These are phyloP conservation scores for Ypsolopha sequella DNA, from an alignment of 2,888 invertebrate species.

Conservation along the genomic window DNA sequence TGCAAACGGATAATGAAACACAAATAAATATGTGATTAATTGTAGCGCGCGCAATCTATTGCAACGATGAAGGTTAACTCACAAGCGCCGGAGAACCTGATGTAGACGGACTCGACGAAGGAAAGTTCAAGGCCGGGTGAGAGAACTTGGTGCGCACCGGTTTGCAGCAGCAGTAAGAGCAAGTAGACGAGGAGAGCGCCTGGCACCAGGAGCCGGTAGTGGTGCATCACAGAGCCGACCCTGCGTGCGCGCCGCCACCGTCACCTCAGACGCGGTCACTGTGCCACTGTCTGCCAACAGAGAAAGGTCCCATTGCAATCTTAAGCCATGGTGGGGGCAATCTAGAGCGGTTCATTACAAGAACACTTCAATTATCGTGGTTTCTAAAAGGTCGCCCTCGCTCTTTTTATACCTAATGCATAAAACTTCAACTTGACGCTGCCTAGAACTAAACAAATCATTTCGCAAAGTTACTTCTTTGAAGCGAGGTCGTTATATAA, in stretches of 20 bases:
- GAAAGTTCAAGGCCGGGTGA: constrained; percentile 27
- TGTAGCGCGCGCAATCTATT: no score
- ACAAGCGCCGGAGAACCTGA: constrained; percentile 57
- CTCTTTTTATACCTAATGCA: no score
- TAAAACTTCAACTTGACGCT: no score
- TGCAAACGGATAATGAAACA: constrained; percentile 22
- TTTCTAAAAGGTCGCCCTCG: not conserved
- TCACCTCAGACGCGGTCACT: constrained; percentile 46
- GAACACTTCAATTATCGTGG: not conserved
- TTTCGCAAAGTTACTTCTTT: no score
- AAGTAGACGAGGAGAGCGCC: constrained; percentile 21
- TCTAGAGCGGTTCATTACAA: constrained; percentile 30
- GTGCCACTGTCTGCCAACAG: constrained; percentile 54
- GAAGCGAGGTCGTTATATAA: no score
- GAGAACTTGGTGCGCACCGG: not conserved
- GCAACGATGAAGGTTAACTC: constrained; percentile 26
- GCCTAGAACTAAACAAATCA: no score
- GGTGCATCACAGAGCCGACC: constrained; percentile 39
- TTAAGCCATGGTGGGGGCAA: constrained; percentile 40
- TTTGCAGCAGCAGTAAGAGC: not conserved
- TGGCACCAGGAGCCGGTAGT: constrained; percentile 26
- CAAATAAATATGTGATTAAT: no score
- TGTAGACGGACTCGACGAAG: constrained; percentile 54
- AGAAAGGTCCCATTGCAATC: constrained; percentile 38
- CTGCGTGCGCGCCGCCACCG: constrained; percentile 32